phyloP scores from a whole-genome alignment of 1,140 invertebrate species.

The Lepeophtheirus salmonis region DNA sequence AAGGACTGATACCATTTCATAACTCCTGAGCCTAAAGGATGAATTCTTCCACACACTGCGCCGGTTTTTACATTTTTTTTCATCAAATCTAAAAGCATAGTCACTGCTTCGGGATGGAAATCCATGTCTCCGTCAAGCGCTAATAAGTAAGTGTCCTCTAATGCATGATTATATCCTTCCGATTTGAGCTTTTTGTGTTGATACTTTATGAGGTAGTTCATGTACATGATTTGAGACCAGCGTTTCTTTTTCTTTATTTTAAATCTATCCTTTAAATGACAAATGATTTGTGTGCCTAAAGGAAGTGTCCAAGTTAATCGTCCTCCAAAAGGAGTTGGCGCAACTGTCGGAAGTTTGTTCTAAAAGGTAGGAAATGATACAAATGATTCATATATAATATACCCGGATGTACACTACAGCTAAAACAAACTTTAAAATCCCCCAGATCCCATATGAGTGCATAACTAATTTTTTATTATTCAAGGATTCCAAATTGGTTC shows the following conservation, averaged over 20 bases:
- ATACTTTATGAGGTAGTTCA: constrained; percentile 42
- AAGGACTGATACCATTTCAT: constrained; percentile 47
- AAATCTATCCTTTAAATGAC: constrained; percentile 26
- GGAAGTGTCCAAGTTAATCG: constrained; percentile 26
- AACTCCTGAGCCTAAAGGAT: constrained; percentile 24
- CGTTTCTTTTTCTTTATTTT: constrained; percentile 28
- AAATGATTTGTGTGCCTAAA: constrained; percentile 26
- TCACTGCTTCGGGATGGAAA: constrained; percentile 34
- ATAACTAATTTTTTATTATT: no score
- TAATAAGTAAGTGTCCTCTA: constrained; percentile 36
- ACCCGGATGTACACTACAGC: no score
- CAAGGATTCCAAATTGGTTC: no score
- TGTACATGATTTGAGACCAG: constrained; percentile 37
- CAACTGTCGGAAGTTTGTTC: not conserved
- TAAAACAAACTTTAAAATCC: no score
- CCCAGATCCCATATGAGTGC: no score
- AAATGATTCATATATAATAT: no score
- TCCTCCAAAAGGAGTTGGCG: constrained; percentile 28
- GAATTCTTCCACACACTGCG: constrained; percentile 32
- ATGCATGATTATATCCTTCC: constrained; percentile 28
- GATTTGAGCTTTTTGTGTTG: constrained; percentile 31
- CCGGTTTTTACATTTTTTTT: constrained; percentile 34
- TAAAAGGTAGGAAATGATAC: not conserved
- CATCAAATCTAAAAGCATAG: constrained; percentile 36
- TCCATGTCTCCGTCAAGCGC: constrained; percentile 38